Evolutionary conservation across 2,113 vertebrate species (phyloP).

Genomic region (Ophiodon elongatus): DNA sequence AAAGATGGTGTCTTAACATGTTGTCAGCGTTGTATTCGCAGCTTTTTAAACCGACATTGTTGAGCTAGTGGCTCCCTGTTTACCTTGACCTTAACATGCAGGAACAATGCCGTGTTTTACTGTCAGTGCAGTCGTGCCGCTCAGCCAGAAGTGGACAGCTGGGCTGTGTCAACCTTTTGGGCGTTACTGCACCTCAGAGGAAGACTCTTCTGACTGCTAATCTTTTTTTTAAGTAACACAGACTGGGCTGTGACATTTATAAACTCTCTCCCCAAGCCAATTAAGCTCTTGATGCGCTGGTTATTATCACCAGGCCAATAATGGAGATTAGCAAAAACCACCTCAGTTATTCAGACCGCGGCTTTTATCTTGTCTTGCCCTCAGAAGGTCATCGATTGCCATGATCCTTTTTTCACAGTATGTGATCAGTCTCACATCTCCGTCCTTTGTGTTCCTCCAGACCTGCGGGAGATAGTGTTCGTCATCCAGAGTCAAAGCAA

Average conservation of each 20-base stretch:
- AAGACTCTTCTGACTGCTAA: constrained; percentile 50
- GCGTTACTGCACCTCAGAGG: constrained; percentile 30
- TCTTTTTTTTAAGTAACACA: constrained; percentile 68
- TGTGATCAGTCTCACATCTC: constrained; percentile 51
- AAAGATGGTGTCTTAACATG: constrained; percentile 33
- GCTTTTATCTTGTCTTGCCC: constrained; percentile 52
- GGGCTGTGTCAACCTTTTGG: constrained; percentile 51
- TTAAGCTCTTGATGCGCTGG: constrained; percentile 60
- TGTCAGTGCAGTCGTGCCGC: constrained; percentile 23
- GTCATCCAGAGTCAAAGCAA: constrained; percentile 97
- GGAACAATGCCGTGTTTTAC: constrained; percentile 15
- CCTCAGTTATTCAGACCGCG: constrained; percentile 42
- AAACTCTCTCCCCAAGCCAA: constrained; percentile 59
- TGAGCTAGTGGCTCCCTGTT: constrained; percentile 23
- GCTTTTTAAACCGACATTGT: constrained; percentile 35
- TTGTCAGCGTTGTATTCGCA: constrained; percentile 20
- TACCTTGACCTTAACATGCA: constrained; percentile 32
- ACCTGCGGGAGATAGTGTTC: constrained; percentile 91
- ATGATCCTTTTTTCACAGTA: constrained; percentile 51
- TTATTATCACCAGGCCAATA: constrained; percentile 62
- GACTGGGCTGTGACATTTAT: constrained; percentile 66
- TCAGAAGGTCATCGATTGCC: constrained; percentile 69
- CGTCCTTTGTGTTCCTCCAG: constrained; percentile 79
- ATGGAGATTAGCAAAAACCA: constrained; percentile 67
- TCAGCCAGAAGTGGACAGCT: constrained; percentile 53